phyloP scores from a whole-genome alignment of 1,140 invertebrate genomes.

The Propsilocerus akamusi region DNA sequence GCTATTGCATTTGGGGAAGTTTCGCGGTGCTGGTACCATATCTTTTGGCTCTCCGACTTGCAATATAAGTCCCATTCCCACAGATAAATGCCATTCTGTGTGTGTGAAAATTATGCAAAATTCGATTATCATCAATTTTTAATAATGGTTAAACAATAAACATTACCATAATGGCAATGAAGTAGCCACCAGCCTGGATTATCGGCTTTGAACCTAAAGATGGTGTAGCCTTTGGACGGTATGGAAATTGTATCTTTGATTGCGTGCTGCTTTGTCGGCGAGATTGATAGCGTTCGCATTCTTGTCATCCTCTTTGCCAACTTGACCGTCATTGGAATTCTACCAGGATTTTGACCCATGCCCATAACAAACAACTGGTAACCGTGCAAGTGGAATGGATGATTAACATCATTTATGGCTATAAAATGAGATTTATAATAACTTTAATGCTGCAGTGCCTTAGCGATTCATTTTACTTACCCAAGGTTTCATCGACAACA shows the following conservation, averaged over 20 bases:
- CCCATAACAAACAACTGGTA: slow-evolving; percentile 21
- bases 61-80: slow-evolving; percentile 29
- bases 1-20: slow-evolving; percentile 31
- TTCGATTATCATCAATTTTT: background rate
- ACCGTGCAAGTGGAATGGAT: slow-evolving; percentile 21
- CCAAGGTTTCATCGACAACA: slow-evolving; percentile 16
- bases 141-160: too few species aligned
- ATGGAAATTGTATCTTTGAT: slow-evolving; percentile 27
- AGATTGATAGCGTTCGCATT: background rate
- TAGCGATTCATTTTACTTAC: background rate
- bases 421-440: slow-evolving; percentile 15
- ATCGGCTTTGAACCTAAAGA: slow-evolving; percentile 23
- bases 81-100: slow-evolving; percentile 24
- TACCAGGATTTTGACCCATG: slow-evolving; percentile 11
- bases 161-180: slow-evolving; percentile 8
- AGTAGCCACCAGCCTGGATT: slow-evolving; percentile 19
- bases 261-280: slow-evolving; percentile 9
- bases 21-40: slow-evolving; percentile 27
- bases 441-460: background rate
- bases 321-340: slow-evolving; percentile 10
- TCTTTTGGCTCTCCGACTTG: slow-evolving; percentile 27
- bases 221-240: slow-evolving; percentile 25
- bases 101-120: background rate
- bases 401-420: slow-evolving; percentile 17
- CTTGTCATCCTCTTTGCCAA: slow-evolving; percentile 10